Evolutionary conservation across 2,113 vertebrate species (phyloP), one percentile per base, ranked within the genome.

Genomic region (Mormyrus iriodes): DNA sequence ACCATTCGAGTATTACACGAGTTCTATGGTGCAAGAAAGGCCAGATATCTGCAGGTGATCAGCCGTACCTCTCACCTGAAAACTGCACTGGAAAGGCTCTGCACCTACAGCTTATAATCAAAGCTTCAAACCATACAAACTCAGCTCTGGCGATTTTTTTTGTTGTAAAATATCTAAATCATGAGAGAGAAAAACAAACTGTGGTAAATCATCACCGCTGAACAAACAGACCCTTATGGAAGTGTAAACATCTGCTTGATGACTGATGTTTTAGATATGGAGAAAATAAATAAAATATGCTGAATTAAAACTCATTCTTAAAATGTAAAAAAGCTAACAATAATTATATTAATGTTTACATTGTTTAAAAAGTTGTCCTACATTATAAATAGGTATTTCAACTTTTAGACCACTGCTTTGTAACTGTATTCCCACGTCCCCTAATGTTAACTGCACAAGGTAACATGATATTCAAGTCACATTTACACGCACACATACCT

Each of bases 331-430:
- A 92, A 93, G 92, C 93, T 90, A 93, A 90, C 88, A 90, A 39
- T 90, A 85, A 89, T 94, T 91, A 93, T 90, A 90, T 93, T 92
- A 91, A 93, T 93, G 93, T 92, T 94, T 91, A 92, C 90, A 92
- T 94, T 90, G 51, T 94, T 94, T 93, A 90, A 96, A 93, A 93
- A 94, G 93, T 93, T 95, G 92, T 96, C 92, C 92, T 92, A 90
- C 95, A 93, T 93, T 95, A 95, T 95, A 95, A 95, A 96, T 95
- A 96, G 92, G 92, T 94, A 92, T 90, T 89, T 89, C 87, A 85
- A 86, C 13, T 58, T 85, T 61, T 58, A 48, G 49, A 88, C 69
- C 42, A 88, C 35, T 49, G 42, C 65, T 24, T 35, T 69, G 46
- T 88, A 44, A 85, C 90, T 92, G 92, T 12, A 85, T 51, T 86